Percentiles rank a stretch among this genome's conserved stretches.
Conservation (phyloP, 2,888 invertebrate genomes). For the Cephus nigrinus region DNA sequence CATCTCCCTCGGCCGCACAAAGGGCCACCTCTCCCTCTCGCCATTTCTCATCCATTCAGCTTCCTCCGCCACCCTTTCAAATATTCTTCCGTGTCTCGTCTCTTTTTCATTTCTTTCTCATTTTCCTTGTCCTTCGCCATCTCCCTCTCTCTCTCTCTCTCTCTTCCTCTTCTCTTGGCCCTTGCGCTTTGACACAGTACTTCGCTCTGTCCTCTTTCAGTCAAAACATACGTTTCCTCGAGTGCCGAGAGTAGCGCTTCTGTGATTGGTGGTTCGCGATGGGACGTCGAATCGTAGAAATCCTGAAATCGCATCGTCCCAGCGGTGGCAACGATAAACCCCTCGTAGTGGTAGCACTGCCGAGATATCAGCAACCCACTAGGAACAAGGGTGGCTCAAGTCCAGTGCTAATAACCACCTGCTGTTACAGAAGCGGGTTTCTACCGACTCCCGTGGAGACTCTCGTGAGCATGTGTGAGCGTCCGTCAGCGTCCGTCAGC, state of each 20-base stretch:
- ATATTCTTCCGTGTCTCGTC: background rate
- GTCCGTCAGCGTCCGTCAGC: no score
- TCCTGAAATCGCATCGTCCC: constrained; percentile 1
- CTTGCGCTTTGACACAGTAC: background rate
- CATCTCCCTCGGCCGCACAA: background rate
- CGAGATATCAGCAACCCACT: background rate
- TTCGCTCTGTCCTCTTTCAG: background rate
- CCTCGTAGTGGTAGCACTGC: background rate
- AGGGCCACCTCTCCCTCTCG: no score
- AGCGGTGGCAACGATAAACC: constrained; percentile 2
- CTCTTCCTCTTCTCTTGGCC: background rate
- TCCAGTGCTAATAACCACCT: constrained; percentile 37
- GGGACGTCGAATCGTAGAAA: background rate
- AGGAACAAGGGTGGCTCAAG: constrained; percentile 1
- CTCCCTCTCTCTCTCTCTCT: no score
- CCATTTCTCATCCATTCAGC: background rate
- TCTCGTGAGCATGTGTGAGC: constrained; percentile 2
- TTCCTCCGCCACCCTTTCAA: background rate
- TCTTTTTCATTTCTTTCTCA: no score
- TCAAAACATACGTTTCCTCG: background rate
- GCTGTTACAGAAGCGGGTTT: constrained; percentile 36
- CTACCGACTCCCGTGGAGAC: constrained; percentile 28
- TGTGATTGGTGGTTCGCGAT: background rate
- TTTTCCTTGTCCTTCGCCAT: background rate
- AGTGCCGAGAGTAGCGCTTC: background rate